Percentiles rank a stretch among this genome's conserved stretches.
phyloP scores from a whole-genome alignment of 2,113 vertebrate species.

The Numenius arquata region DNA sequence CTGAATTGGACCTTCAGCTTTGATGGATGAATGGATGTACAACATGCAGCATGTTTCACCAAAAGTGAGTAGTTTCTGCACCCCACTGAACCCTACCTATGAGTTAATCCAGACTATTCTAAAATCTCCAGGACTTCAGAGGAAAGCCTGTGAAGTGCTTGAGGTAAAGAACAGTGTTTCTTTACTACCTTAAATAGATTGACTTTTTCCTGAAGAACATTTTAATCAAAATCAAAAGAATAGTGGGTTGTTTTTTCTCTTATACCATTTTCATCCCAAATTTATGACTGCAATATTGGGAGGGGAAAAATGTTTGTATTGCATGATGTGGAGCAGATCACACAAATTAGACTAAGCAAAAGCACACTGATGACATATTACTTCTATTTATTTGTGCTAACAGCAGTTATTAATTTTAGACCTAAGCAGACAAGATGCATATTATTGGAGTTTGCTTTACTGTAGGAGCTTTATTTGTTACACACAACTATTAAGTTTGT shows the following conservation, averaged over 20 bases:
- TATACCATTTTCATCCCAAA: conserved; percentile 36
- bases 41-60: not conserved
- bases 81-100: not conserved
- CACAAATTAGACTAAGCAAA: conserved; percentile 69
- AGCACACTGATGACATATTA: conserved; percentile 52
- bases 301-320: conserved; percentile 24
- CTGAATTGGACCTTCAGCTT: not conserved
- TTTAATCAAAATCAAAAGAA: conserved; percentile 49
- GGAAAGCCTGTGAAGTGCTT: not conserved
- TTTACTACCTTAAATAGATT: not conserved
- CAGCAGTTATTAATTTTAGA: conserved; percentile 71
- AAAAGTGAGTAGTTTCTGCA: not conserved
- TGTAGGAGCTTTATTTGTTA: conserved; percentile 63
- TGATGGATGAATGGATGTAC: not conserved
- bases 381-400: conserved; percentile 45
- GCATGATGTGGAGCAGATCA: conserved; percentile 43
- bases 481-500: conserved; percentile 66
- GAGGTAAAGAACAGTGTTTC: not conserved
- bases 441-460: conserved; percentile 68
- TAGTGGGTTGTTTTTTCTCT: conserved; percentile 29
- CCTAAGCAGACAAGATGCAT: conserved; percentile 59
- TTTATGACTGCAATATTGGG: conserved; percentile 33
- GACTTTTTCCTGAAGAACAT: conserved; percentile 3
- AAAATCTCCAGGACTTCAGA: not conserved
- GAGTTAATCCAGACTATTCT: not conserved